phyloP scores from a whole-genome alignment of 2,888 invertebrate species.

The Exephanes ischioxanthus region DNA sequence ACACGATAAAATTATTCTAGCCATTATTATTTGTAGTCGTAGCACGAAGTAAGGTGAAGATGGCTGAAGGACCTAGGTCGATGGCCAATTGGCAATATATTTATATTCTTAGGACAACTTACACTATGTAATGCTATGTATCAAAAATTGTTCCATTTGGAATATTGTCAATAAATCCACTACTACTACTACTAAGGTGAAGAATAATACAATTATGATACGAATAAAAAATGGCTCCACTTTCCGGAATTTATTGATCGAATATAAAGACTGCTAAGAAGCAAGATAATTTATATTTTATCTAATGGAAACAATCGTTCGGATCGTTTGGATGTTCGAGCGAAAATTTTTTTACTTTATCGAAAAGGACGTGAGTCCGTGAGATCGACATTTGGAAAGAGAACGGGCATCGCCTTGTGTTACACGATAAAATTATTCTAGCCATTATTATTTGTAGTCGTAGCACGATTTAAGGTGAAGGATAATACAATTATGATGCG shows the following conservation, averaged over 20 bases:
- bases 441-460: not conserved
- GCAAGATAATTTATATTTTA: not conserved
- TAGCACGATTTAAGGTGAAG: conserved; percentile 53
- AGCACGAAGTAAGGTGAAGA: too few relatives aligned
- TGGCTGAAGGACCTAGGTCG: too few relatives aligned
- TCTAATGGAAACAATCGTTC: not conserved
- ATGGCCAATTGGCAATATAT: too few relatives aligned
- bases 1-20: not conserved
- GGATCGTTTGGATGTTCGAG: not conserved
- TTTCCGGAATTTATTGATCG: not conserved
- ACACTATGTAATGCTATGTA: too few relatives aligned
- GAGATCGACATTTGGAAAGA: conserved; percentile 19
- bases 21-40: not conserved
- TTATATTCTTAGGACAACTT: too few relatives aligned
- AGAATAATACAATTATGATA: conserved; percentile 33
- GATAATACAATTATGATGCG: conserved; percentile 16
- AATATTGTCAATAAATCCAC: too few relatives aligned
- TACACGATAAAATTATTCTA: not conserved
- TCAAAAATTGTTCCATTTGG: too few relatives aligned
- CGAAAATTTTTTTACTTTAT: not conserved
- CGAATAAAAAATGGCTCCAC: not conserved
- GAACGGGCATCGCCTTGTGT: not conserved
- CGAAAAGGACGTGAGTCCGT: conserved; percentile 2
- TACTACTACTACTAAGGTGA: conserved; percentile 64
- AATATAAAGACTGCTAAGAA: too few relatives aligned